A percentile compares a stretch with the other conserved stretches of the same genome.
Conservation (phyloP, 1,140 invertebrate genomes). For the Brachionus rotundiformis region DNA sequence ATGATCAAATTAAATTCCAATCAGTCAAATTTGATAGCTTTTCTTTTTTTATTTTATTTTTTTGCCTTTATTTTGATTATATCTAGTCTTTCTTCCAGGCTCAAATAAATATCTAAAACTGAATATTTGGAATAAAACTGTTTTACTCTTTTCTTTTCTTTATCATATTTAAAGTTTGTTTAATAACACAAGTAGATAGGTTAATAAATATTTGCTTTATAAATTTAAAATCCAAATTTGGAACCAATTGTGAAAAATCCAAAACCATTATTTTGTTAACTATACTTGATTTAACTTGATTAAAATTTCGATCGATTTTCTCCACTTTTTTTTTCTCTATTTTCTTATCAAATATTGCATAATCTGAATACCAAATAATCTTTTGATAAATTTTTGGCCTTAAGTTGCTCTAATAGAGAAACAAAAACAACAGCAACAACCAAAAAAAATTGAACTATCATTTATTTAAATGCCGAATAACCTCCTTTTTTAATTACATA, state of each 20-base stretch:
- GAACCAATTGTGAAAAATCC: too few relatives aligned
- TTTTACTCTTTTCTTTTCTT: background rate
- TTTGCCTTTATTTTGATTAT: too few relatives aligned
- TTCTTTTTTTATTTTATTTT: background rate
- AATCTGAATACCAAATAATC: background rate
- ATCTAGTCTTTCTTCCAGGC: background rate
- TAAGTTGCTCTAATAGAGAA: background rate
- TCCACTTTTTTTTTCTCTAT: background rate
- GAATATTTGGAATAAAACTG: background rate
- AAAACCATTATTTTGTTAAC: too few relatives aligned
- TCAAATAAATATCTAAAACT: background rate
- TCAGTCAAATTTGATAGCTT: constrained; percentile 11
- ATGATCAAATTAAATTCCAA: background rate
- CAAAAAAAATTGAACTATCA: background rate
- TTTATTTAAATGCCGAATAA: background rate
- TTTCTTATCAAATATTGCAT: background rate
- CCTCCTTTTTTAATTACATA: background rate
- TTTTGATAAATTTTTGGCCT: background rate
- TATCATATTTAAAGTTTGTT: too few relatives aligned
- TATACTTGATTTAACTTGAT: background rate
- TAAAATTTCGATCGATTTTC: background rate
- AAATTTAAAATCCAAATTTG: too few relatives aligned
- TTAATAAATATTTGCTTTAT: background rate
- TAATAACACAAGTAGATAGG: background rate
- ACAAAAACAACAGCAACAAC: background rate